These are phyloP conservation scores for Protobothrops mucrosquamatus DNA, from an alignment of 2,113 vertebrate genomes.

Conservation along the genomic window DNA sequence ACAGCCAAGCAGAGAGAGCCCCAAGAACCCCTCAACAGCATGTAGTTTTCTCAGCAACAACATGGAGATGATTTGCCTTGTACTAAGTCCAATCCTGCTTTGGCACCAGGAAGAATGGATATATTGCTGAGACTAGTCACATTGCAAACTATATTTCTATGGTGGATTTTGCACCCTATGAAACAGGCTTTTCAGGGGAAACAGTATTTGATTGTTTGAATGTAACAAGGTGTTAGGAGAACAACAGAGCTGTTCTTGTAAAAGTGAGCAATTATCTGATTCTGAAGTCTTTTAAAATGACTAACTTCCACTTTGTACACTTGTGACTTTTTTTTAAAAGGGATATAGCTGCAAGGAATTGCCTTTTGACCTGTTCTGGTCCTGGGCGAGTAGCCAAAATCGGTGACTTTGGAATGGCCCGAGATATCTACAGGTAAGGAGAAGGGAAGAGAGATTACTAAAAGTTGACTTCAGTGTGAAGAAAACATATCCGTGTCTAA, in stretches of 20 bases:
- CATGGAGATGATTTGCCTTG: neutral
- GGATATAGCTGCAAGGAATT: conserved; percentile 91
- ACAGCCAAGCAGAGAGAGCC: neutral
- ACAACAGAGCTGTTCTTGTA: neutral
- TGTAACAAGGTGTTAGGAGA: neutral
- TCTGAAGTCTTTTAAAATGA: conserved; percentile 5
- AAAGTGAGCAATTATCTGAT: neutral
- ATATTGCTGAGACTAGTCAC: neutral
- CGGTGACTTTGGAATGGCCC: conserved; percentile 92
- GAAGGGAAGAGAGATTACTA: neutral
- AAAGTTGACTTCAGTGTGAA: neutral
- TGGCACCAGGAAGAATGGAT: neutral
- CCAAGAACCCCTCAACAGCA: neutral
- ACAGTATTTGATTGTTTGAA: neutral
- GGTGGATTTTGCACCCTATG: neutral
- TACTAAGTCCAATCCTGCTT: neutral
- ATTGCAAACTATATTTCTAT: neutral
- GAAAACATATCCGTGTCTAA: neutral
- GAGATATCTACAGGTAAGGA: conserved; percentile 85
- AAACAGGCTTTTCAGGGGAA: neutral
- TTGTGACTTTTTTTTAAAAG: conserved; percentile 56
- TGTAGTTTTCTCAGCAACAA: neutral
- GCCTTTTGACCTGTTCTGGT: conserved; percentile 83
- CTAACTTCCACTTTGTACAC: neutral
- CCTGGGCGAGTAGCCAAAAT: conserved; percentile 85